Percentiles rank a stretch among this genome's conserved stretches.
Evolutionary conservation across 2,113 vertebrate species (phyloP).

Genomic region (Atherinomorus stipes): DNA sequence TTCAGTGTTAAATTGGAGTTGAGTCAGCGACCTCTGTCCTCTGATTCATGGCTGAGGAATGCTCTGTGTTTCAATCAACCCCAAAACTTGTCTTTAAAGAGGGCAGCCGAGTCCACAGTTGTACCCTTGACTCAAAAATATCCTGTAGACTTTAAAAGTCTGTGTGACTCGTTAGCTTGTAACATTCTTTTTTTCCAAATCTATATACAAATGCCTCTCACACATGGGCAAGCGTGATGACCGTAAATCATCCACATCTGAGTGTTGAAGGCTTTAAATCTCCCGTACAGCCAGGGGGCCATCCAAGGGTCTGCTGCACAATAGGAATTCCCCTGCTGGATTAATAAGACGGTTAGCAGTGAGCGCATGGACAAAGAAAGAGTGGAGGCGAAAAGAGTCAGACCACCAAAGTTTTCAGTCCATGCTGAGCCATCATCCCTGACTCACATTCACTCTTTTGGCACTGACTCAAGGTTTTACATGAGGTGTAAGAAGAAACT

Average conservation of each 20-base stretch:
- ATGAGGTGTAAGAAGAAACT: slow-evolving; percentile 6
- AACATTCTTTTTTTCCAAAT: slow-evolving; percentile 18
- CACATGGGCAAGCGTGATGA: background rate
- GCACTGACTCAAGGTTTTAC: background rate
- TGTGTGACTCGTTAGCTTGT: background rate
- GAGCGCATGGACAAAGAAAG: slow-evolving; percentile 28
- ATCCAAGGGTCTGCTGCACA: slow-evolving; percentile 63
- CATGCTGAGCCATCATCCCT: slow-evolving; percentile 56
- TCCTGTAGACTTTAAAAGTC: slow-evolving; percentile 22
- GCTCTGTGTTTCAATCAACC: slow-evolving; percentile 66
- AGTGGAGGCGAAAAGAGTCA: slow-evolving; percentile 24
- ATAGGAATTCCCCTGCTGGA: slow-evolving; percentile 61
- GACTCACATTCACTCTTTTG: slow-evolving; percentile 56
- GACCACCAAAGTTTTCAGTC: slow-evolving; percentile 66
- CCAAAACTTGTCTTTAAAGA: slow-evolving; percentile 21
- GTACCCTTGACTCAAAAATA: slow-evolving; percentile 37
- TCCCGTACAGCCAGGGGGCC: slow-evolving; percentile 17
- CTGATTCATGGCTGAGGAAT: slow-evolving; percentile 81
- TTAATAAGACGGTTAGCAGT: slow-evolving; percentile 52
- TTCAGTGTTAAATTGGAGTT: slow-evolving; percentile 65
- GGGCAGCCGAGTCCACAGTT: slow-evolving; percentile 21
- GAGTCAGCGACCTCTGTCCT: slow-evolving; percentile 74
- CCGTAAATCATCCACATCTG: slow-evolving; percentile 34
- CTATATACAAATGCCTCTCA: slow-evolving; percentile 11
- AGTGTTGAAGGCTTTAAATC: slow-evolving; percentile 30